These are phyloP conservation scores for Drosophila baimaii DNA, from an alignment of 1,140 invertebrate genomes.

Conservation along the genomic window DNA sequence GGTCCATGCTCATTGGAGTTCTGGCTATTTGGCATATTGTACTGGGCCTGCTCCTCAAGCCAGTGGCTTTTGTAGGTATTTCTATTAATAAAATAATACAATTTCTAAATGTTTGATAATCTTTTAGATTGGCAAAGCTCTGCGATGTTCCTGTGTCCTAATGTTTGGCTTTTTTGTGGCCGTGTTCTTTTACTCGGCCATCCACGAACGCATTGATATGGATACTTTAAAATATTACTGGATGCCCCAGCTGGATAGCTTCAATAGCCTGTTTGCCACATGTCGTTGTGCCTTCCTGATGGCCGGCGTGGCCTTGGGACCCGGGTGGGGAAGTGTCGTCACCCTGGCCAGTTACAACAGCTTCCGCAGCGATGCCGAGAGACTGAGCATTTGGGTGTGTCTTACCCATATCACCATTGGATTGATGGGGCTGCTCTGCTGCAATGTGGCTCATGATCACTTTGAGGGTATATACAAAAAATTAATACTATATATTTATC, in stretches of 20 bases:
- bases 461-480: slow-evolving; percentile 58
- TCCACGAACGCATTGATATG: slow-evolving; percentile 53
- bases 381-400: slow-evolving; percentile 67
- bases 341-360: slow-evolving; percentile 75
- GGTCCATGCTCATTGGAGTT: slow-evolving; percentile 63
- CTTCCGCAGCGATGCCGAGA: slow-evolving; percentile 74
- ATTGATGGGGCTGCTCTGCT: slow-evolving; percentile 66
- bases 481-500: background rate
- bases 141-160: slow-evolving; percentile 68
- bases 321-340: slow-evolving; percentile 77
- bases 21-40: slow-evolving; percentile 63
- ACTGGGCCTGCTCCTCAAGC: slow-evolving; percentile 54
- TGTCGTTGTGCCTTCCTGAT: slow-evolving; percentile 61
- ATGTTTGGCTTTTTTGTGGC: slow-evolving; percentile 72
- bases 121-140: slow-evolving; percentile 68
- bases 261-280: slow-evolving; percentile 23
- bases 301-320: slow-evolving; percentile 67
- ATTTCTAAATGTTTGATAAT: background rate
- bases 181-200: slow-evolving; percentile 58
- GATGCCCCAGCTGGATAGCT: slow-evolving; percentile 48
- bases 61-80: slow-evolving; percentile 63
- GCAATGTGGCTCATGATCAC: slow-evolving; percentile 76
- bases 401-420: slow-evolving; percentile 61
- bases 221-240: slow-evolving; percentile 47
- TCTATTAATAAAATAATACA: background rate